These are phyloP conservation scores for Epinotia demarniana DNA, from an alignment of 2,888 invertebrate species.

Conservation along the genomic window DNA sequence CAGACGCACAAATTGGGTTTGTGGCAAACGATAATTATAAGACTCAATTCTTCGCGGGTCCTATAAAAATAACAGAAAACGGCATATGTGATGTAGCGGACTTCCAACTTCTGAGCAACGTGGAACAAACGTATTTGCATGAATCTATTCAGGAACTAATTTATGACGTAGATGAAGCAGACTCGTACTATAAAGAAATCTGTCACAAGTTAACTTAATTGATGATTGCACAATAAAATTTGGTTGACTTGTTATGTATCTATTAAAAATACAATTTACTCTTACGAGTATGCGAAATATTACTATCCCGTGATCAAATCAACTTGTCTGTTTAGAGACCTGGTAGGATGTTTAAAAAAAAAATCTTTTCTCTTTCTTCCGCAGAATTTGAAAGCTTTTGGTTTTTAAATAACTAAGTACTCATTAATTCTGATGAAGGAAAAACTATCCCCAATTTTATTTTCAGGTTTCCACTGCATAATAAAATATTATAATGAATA, in stretches of 20 bases:
- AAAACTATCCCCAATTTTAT: too few relatives aligned
- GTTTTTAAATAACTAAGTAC: too few relatives aligned
- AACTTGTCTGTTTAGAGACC: too few relatives aligned
- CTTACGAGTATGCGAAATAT: too few relatives aligned
- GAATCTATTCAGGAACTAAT: slow-evolving; percentile 31
- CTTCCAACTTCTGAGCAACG: slow-evolving; percentile 24
- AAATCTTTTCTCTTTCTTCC: too few relatives aligned
- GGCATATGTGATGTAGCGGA: slow-evolving; percentile 24
- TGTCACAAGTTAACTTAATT: slow-evolving; percentile 23
- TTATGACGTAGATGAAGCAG: slow-evolving; percentile 34
- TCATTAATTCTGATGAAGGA: too few relatives aligned
- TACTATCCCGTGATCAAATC: too few relatives aligned
- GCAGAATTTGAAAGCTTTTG: too few relatives aligned
- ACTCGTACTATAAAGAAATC: slow-evolving; percentile 21
- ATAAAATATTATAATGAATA: too few relatives aligned
- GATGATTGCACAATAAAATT: not conserved
- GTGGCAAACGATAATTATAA: slow-evolving; percentile 33
- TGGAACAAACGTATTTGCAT: slow-evolving; percentile 29
- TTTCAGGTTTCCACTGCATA: too few relatives aligned
- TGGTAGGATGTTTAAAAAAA: too few relatives aligned
- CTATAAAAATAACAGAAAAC: slow-evolving; percentile 26
- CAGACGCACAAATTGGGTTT: slow-evolving; percentile 31
- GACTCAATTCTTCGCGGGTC: slow-evolving; percentile 35
- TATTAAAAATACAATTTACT: too few relatives aligned
- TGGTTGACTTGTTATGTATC: not conserved